A percentile compares a stretch with the other conserved stretches of the same genome.
These are phyloP conservation scores for Herpailurus yagouaroundi DNA, from an alignment of 2,113 vertebrate species.

Conservation along the genomic window DNA sequence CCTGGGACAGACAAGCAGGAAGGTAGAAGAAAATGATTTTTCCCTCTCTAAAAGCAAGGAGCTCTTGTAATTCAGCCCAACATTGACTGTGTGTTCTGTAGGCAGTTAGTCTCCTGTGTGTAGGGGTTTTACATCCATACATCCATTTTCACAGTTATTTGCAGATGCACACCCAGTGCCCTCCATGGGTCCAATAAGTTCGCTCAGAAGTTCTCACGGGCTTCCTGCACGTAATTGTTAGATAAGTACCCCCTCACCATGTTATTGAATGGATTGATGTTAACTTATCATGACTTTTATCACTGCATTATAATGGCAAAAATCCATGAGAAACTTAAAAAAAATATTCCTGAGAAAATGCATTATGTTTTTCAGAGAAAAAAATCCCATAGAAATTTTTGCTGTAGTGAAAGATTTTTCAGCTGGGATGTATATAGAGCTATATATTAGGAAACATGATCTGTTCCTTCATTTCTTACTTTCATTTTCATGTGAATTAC, in stretches of 20 bases:
- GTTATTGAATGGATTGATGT: not conserved
- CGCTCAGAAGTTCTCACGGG: not conserved
- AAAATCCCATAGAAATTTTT: not conserved
- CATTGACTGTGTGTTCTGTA: not conserved
- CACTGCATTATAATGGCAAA: not conserved
- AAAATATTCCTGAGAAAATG: not conserved
- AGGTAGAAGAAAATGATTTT: not conserved
- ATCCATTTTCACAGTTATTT: not conserved
- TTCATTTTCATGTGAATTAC: not conserved
- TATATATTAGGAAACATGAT: not conserved
- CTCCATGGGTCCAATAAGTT: not conserved
- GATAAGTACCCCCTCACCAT: not conserved
- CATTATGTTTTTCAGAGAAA: not conserved
- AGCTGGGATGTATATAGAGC: not conserved
- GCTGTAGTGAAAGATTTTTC: not conserved
- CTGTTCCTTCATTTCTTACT: not conserved
- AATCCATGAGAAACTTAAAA: not conserved
- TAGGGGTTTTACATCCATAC: not conserved
- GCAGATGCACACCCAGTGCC: not conserved
- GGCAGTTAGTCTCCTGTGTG: not conserved
- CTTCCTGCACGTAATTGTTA: not conserved
- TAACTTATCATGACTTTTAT: not conserved
- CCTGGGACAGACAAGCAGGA: accelerated
- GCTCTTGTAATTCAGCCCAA: not conserved
- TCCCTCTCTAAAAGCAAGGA: not conserved